phyloP scores from a whole-genome alignment of 2,113 vertebrate genomes.

The Sphaerodactylus townsendi region DNA sequence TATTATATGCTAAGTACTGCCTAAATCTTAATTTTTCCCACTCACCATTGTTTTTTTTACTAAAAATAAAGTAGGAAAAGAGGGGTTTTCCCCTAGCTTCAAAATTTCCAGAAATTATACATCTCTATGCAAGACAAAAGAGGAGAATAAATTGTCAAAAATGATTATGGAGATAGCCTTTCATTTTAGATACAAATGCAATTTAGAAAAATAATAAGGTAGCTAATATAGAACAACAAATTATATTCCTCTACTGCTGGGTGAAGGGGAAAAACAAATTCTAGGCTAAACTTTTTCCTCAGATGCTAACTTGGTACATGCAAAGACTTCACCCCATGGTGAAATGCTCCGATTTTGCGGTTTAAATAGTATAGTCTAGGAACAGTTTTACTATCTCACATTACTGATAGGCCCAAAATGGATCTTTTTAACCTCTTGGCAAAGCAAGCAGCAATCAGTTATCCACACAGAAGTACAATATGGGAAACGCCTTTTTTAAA shows the following conservation, averaged over 20 bases:
- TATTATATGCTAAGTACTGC: neutral
- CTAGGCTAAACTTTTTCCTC: neutral
- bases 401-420: neutral
- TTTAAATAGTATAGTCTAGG: neutral
- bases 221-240: neutral
- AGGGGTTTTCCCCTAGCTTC: neutral
- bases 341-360: neutral
- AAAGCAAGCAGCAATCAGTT: neutral
- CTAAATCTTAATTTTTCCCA: neutral
- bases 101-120: neutral
- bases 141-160: neutral
- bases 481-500: neutral
- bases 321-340: neutral
- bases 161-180: neutral
- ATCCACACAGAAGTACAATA: neutral
- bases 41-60: neutral
- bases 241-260: too few relatives aligned
- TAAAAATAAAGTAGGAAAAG: neutral
- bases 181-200: neutral
- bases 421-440: neutral
- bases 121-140: neutral
- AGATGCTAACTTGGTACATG: neutral
- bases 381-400: neutral
- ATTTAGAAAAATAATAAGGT: neutral
- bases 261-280: neutral